Percentiles rank a stretch among this genome's conserved stretches.
phyloP scores from a whole-genome alignment of 2,113 vertebrate species.

The Tauraco erythrolophus region DNA sequence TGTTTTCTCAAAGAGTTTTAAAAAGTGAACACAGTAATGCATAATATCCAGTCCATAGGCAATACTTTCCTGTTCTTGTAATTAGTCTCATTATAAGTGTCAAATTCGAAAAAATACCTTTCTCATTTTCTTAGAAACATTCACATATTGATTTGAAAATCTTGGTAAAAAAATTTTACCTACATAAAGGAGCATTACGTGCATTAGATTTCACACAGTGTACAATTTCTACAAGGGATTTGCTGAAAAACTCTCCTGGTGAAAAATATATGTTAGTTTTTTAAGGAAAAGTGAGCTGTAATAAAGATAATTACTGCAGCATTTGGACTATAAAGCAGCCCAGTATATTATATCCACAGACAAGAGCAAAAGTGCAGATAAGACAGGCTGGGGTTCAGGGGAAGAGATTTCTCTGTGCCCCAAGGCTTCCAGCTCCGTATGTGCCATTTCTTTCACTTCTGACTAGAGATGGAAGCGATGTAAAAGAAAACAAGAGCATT shows the following conservation, averaged over 20 bases:
- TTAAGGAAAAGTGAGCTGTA: not conserved
- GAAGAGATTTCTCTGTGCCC: not conserved
- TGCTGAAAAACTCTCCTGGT: not conserved
- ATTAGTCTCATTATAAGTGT: not conserved
- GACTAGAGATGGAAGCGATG: not conserved
- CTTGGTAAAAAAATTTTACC: not conserved
- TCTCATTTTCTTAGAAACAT: not conserved
- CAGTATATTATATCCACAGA: not conserved
- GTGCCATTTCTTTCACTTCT: slow-evolving; percentile 57
- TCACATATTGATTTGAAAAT: not conserved
- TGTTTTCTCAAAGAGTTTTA: not conserved
- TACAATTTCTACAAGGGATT: not conserved
- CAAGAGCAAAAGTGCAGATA: slow-evolving; percentile 17
- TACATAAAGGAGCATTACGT: not conserved
- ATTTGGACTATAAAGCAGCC: not conserved
- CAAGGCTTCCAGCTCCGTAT: not conserved
- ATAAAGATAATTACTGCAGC: not conserved
- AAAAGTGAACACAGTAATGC: not conserved
- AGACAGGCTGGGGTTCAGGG: slow-evolving; percentile 2
- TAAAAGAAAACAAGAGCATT: slow-evolving; percentile 13
- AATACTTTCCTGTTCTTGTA: not conserved
- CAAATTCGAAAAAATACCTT: not conserved
- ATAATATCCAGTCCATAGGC: not conserved
- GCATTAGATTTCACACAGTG: not conserved
- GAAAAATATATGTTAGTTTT: not conserved